These are phyloP conservation scores for Drosophila teissieri DNA, from an alignment of 1,140 invertebrate genomes.

Conservation along the genomic window DNA sequence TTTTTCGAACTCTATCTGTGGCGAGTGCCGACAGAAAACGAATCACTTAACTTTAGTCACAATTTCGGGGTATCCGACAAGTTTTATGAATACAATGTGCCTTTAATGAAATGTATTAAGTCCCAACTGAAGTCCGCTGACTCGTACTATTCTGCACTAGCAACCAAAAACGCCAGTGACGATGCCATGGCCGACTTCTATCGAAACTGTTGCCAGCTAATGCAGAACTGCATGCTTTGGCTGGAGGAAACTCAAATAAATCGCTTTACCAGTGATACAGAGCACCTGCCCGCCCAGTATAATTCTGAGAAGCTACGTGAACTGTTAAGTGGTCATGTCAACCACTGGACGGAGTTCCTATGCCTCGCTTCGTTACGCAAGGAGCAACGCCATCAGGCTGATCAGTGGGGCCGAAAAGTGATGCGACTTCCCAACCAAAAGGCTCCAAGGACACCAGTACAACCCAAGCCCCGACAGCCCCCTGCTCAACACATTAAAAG, in stretches of 20 bases:
- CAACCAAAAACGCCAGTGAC: slow-evolving; percentile 72
- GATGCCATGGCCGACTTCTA: slow-evolving; percentile 63
- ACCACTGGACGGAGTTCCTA: slow-evolving; percentile 89
- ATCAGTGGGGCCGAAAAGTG: slow-evolving; percentile 85
- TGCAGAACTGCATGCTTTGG: slow-evolving; percentile 90
- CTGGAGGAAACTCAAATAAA: slow-evolving; percentile 90
- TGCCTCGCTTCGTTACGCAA: slow-evolving; percentile 86
- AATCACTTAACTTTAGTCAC: slow-evolving; percentile 58
- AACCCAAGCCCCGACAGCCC: slow-evolving; percentile 69
- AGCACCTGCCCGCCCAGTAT: slow-evolving; percentile 89
- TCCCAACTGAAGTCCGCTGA: slow-evolving; percentile 88
- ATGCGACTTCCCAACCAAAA: slow-evolving; percentile 42
- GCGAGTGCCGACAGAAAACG: slow-evolving; percentile 85
- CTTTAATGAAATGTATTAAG: slow-evolving; percentile 90
- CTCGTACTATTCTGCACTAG: slow-evolving; percentile 86
- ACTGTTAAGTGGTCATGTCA: slow-evolving; percentile 83
- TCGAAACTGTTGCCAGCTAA: slow-evolving; percentile 84
- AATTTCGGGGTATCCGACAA: slow-evolving; percentile 88
- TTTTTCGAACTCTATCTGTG: slow-evolving; percentile 92
- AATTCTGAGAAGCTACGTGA: slow-evolving; percentile 86
- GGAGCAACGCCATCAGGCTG: slow-evolving; percentile 85
- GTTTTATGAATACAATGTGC: slow-evolving; percentile 91
- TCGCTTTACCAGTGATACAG: slow-evolving; percentile 62
- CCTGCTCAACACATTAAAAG: slow-evolving; percentile 86
- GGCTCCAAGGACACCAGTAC: slow-evolving; percentile 42